Base-by-base conservation (phyloP, 2,113 vertebrate species). In the Colinus virginianus region DNA sequence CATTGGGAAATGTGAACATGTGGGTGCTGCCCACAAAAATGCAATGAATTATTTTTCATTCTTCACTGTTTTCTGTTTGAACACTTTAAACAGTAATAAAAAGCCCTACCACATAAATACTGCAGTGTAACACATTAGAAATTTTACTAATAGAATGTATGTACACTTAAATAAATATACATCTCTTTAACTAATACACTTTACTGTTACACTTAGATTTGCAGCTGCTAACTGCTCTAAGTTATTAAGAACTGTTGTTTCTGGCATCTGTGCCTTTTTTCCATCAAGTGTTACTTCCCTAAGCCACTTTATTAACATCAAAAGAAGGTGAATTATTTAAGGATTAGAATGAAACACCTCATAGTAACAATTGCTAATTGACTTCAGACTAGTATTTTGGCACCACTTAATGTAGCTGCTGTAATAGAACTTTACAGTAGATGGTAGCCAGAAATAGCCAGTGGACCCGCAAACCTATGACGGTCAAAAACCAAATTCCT, bases 1-100 rank as follows among this genome's bases (percentile, higher is more conserved):
- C 85, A 95, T 92, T 97, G 96, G 91, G 97, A 97, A 97, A 97
- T 90, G 38, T 78, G 88, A 96, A 91, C 93, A 75, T 97, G 97
- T 97, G 96, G 94, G 94, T 97, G 84, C 96, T 96, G 89, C 95
- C 96, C 96, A 96, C 97, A 97, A 96, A 96, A 97, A 96, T 96
- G 95, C 66, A 92, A 53, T 90, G 93, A 94, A 97, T 96, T 96
- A 95, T 90, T 64, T 87, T 59, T 96, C 78, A 51, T 96, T 96
- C 96, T 96, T 62, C 62, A 61, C 83, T 96, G 82, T 77, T 90
- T 61, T 88, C 61, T 59, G 62, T 87, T 90, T 91, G 91, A 90
- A 93, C 90, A 63, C 58, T 97, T 97, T 96, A 93, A 97, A 97
- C 96, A 88, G 91, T 96, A 97, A 96, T 97, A 94, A 96, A 96